Base-by-base conservation (phyloP, 2,888 invertebrate genomes). In the Eupeodes latifasciatus region DNA sequence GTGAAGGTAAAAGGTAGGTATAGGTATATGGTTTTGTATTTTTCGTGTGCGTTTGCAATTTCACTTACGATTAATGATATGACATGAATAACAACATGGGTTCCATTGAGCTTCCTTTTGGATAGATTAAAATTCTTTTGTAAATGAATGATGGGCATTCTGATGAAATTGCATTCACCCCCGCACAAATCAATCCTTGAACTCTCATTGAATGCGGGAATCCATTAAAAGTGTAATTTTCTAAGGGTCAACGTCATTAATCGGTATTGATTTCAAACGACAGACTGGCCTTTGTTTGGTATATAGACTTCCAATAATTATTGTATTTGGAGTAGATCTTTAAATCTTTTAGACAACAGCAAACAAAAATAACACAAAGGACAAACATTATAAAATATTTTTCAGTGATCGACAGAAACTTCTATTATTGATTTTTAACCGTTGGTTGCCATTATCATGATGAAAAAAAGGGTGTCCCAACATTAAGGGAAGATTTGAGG, bases 241-340 rank as follows among this genome's bases (percentile, higher is more conserved):
- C 69, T 62, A 53, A 81, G 81, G 88, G 88, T 84, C 88, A 78
- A 51, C 80, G 80, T 75, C 85, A 81, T 84, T 81, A 88, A 87
- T 88, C 81, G 85, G 85, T 78, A 85, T 85, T 88, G 84, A 88
- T 81, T 84, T 61, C 47, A 53, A 77, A 62, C 34, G 57, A 74
- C 62, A 75, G 67, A 49, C 66, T 76, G 44, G 66, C 66, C 14
- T 27, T 66, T 66, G 66, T 66, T 66, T 4, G 19, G 66, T 27
- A 27, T 55, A 51, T 49, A 40, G 55, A 55, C 9, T 55, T 55
- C 55, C 19, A 40, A 55, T 71, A 40, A 53, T 69, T 5, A 66
- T 67, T 69, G 80, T 79, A 53, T 57, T 75, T 59, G n/a, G 79
- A 61, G 55, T 27, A n/a, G 7, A 51, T 34, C 51, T 67, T 27